Evolutionary conservation across 2,797 vertebrate species (phyloP).

Genomic region (Channa striata): DNA sequence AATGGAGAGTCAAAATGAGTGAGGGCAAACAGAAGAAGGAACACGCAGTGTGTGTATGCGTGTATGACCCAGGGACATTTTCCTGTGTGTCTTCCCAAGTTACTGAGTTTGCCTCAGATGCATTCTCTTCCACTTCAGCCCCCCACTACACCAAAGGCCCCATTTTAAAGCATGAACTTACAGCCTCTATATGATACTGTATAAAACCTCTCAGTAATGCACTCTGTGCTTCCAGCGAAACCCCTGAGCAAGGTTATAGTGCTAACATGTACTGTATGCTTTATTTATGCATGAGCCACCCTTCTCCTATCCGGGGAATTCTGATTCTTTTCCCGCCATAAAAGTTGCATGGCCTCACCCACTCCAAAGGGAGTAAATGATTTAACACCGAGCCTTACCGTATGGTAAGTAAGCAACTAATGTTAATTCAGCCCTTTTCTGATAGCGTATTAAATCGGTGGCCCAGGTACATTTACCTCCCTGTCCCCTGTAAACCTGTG

Average conservation of each 20-base stretch:
- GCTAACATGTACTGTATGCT: slow-evolving; percentile 82
- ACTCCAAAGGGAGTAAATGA: slow-evolving; percentile 86
- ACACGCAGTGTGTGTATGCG: slow-evolving; percentile 54
- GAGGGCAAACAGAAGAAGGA: slow-evolving; percentile 52
- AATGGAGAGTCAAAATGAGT: slow-evolving; percentile 6
- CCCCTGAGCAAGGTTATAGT: slow-evolving; percentile 80
- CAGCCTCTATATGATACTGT: slow-evolving; percentile 66
- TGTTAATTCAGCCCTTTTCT: slow-evolving; percentile 88
- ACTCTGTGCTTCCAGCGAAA: slow-evolving; percentile 67
- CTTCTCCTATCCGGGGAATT: slow-evolving; percentile 86
- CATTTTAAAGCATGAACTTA: slow-evolving; percentile 51
- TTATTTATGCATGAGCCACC: slow-evolving; percentile 93
- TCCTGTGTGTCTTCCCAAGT: slow-evolving; percentile 53
- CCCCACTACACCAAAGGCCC: slow-evolving; percentile 37
- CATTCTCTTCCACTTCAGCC: slow-evolving; percentile 38
- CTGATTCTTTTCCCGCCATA: slow-evolving; percentile 82
- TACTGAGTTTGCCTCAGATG: slow-evolving; percentile 46
- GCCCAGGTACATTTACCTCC: slow-evolving; percentile 64
- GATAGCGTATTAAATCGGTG: slow-evolving; percentile 70
- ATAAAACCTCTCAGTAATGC: slow-evolving; percentile 71
- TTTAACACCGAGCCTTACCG: slow-evolving; percentile 79
- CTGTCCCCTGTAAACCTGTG: slow-evolving; percentile 35
- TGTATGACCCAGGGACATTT: slow-evolving; percentile 69
- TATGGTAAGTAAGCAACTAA: slow-evolving; percentile 89
- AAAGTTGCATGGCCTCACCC: slow-evolving; percentile 88